Evolutionary conservation across 1,140 invertebrate species (phyloP).

Genomic region (Tribolium castaneum): DNA sequence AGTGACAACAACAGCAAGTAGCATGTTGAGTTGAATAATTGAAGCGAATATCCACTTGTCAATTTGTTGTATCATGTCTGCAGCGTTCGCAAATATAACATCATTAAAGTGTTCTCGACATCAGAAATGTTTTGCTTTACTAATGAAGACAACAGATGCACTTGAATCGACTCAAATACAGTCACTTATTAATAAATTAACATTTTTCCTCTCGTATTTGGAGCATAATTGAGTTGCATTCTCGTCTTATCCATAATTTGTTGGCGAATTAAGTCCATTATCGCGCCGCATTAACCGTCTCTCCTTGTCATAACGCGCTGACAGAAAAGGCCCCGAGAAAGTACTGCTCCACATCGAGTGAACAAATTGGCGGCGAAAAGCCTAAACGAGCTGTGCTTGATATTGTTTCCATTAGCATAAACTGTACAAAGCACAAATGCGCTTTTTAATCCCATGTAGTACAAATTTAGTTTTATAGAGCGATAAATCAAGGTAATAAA

Average conservation of each 20-base stretch:
- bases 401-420: slow-evolving; percentile 26
- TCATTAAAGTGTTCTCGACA: slow-evolving; percentile 51
- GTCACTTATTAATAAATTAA: slow-evolving; percentile 37
- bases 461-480: slow-evolving; percentile 52
- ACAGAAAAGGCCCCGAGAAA: not conserved
- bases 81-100: slow-evolving; percentile 51
- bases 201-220: slow-evolving; percentile 11
- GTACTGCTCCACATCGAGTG: not conserved
- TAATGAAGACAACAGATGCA: slow-evolving; percentile 54
- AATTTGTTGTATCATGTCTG: slow-evolving; percentile 54
- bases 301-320: not conserved
- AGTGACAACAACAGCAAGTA: slow-evolving; percentile 20
- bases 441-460: slow-evolving; percentile 45
- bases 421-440: slow-evolving; percentile 17
- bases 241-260: slow-evolving; percentile 16
- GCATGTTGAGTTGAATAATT: slow-evolving; percentile 47
- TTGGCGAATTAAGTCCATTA: slow-evolving; percentile 16
- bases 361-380: slow-evolving; percentile 9
- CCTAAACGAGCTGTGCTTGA: slow-evolving; percentile 11
- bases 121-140: slow-evolving; percentile 49
- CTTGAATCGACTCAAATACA: slow-evolving; percentile 29
- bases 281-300: not conserved
- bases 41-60: slow-evolving; percentile 54
- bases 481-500: slow-evolving; percentile 54
- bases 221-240: slow-evolving; percentile 17